Evolutionary conservation across 2,888 invertebrate genomes (phyloP).

Genomic region (Megaustenia siamemsis): DNA sequence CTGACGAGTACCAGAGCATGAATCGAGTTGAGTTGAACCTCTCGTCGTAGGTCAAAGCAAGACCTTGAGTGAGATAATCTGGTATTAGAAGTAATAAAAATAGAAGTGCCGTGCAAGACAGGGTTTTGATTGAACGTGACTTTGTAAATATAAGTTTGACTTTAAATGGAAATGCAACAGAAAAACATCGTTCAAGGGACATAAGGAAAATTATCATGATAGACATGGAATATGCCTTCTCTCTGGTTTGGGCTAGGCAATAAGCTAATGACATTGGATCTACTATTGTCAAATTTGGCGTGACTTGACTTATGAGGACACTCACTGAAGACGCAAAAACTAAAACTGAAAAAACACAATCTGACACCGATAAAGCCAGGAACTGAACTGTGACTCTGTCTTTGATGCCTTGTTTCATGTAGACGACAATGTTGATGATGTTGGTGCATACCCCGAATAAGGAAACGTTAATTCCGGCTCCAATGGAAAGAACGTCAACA

Average conservation of each 20-base stretch:
- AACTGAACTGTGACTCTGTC: background rate
- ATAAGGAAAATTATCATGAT: background rate
- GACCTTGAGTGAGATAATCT: too few relatives aligned
- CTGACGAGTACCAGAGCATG: background rate
- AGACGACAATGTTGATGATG: background rate
- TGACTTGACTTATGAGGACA: background rate
- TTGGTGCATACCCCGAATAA: background rate
- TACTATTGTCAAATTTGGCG: background rate
- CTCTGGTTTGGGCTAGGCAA: background rate
- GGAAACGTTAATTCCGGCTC: too few relatives aligned
- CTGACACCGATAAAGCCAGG: background rate
- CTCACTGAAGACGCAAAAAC: background rate
- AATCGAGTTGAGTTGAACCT: constrained; percentile 10
- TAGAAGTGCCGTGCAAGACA: too few relatives aligned
- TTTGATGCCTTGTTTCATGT: constrained; percentile 7
- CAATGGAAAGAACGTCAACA: too few relatives aligned
- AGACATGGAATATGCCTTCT: background rate
- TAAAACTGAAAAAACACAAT: background rate
- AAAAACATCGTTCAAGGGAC: background rate
- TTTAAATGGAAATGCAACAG: background rate
- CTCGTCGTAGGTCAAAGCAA: too few relatives aligned
- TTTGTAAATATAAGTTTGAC: constrained; percentile 1
- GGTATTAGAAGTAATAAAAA: too few relatives aligned
- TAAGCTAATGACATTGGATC: background rate
- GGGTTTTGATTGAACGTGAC: background rate